These are phyloP conservation scores for Vidua macroura DNA, from an alignment of 2,113 vertebrate species.

Conservation along the genomic window DNA sequence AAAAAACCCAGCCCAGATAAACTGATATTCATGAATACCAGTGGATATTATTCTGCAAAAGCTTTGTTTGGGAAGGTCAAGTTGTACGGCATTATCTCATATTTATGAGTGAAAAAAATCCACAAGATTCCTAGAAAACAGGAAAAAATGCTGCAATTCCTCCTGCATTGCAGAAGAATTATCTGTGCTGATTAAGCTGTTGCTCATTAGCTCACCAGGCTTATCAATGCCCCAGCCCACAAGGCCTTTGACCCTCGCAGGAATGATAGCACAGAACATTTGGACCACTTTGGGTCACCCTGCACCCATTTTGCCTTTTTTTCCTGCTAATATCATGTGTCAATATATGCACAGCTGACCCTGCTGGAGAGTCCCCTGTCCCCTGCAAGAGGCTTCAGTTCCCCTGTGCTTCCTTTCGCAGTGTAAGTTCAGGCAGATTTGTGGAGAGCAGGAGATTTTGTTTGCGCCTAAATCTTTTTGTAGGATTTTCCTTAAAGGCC, in stretches of 20 bases:
- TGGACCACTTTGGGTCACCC: not conserved
- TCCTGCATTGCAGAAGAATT: not conserved
- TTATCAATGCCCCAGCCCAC: not conserved
- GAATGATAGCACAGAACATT: not conserved
- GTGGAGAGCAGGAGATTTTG: conserved; percentile 18
- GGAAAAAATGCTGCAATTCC: not conserved
- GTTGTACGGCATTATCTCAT: not conserved
- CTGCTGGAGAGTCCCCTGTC: not conserved
- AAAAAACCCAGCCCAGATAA: not conserved
- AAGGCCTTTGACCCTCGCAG: not conserved
- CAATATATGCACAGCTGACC: conserved; percentile 52
- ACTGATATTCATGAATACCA: not conserved
- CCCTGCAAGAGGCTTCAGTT: not conserved
- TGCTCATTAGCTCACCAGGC: not conserved
- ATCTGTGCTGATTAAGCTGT: conserved; percentile 43
- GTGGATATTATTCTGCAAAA: not conserved
- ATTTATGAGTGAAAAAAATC: not conserved
- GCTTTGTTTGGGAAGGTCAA: not conserved
- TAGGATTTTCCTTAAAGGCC: conserved; percentile 59
- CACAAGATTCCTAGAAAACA: not conserved
- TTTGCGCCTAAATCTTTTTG: conserved; percentile 45
- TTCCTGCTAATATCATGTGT: not conserved
- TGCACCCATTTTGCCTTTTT: not conserved
- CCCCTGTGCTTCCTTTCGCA: not conserved
- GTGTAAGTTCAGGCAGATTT: conserved; percentile 24